Evolutionary conservation across 2,888 invertebrate genomes (phyloP).

Genomic region (Bombylius discolor): DNA sequence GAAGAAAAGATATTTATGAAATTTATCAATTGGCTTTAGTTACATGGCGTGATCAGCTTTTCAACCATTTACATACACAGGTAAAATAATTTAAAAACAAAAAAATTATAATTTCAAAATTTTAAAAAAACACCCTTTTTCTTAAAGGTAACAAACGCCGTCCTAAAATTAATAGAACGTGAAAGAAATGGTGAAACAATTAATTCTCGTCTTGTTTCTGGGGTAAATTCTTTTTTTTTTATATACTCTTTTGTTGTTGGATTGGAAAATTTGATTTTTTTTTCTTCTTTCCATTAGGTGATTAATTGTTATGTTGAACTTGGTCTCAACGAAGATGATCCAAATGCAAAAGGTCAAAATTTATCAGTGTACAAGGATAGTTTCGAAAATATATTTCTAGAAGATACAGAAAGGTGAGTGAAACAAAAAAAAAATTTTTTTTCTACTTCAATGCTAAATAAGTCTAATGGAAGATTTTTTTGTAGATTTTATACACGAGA

Average conservation of each 20-base stretch:
- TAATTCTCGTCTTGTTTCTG: constrained; percentile 89
- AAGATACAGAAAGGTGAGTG: constrained; percentile 67
- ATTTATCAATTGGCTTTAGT: constrained; percentile 96
- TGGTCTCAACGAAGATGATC: constrained; percentile 91
- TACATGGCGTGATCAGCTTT: constrained; percentile 93
- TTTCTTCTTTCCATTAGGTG: no score
- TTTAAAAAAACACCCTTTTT: no score
- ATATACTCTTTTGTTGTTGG: no score
- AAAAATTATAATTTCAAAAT: no score
- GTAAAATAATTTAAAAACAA: constrained; percentile 38
- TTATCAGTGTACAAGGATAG: constrained; percentile 79
- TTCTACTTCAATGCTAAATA: no score
- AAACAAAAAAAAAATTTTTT: no score
- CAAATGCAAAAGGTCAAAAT: constrained; percentile 62
- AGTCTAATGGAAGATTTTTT: no score
- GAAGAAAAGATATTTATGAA: constrained; percentile 92
- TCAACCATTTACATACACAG: constrained; percentile 84
- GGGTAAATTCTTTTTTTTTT: constrained; percentile 48
- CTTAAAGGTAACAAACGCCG: constrained; percentile 70
- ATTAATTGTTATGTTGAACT: constrained; percentile 94
- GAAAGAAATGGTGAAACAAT: constrained; percentile 96
- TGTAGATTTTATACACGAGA: constrained; percentile 79
- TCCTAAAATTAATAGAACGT: constrained; percentile 88
- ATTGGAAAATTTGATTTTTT: no score
- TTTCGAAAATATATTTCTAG: constrained; percentile 89